These are phyloP conservation scores for Martes martes DNA, from an alignment of 2,113 vertebrate genomes.

Conservation along the genomic window DNA sequence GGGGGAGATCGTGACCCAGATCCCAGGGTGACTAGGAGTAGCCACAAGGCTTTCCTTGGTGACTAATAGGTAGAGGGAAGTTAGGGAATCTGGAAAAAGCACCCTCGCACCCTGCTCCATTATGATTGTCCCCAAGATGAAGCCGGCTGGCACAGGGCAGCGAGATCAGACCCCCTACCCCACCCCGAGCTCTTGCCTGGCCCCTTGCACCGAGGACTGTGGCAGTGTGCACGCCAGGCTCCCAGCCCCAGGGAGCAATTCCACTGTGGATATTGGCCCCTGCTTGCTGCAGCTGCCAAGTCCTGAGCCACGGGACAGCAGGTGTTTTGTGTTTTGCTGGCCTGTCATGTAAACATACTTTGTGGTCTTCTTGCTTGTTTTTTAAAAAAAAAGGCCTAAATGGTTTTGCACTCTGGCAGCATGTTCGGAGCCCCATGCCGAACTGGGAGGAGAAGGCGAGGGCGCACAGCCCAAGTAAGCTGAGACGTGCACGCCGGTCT, in stretches of 20 bases:
- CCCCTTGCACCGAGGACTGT: neutral
- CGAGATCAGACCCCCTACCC: neutral
- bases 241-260: neutral
- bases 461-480: neutral
- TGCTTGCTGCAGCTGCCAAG: neutral
- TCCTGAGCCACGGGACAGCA: neutral
- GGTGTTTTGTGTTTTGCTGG: conserved; percentile 45
- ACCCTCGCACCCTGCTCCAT: neutral
- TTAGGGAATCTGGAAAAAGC: neutral
- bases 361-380: conserved; percentile 40
- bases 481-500: neutral
- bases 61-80: conserved; percentile 17
- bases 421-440: neutral
- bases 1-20: neutral
- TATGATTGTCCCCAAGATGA: neutral
- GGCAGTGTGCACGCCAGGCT: neutral
- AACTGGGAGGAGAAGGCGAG: neutral
- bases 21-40: neutral
- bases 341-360: conserved; percentile 19
- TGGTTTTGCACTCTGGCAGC: neutral
- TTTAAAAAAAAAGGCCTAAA: neutral
- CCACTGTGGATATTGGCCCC: neutral
- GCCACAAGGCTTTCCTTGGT: conserved; percentile 28
- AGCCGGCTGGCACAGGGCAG: neutral
- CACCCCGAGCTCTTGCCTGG: neutral